Evolutionary conservation across 2,797 vertebrate species (phyloP).

Genomic region (Benthosema pterotum): DNA sequence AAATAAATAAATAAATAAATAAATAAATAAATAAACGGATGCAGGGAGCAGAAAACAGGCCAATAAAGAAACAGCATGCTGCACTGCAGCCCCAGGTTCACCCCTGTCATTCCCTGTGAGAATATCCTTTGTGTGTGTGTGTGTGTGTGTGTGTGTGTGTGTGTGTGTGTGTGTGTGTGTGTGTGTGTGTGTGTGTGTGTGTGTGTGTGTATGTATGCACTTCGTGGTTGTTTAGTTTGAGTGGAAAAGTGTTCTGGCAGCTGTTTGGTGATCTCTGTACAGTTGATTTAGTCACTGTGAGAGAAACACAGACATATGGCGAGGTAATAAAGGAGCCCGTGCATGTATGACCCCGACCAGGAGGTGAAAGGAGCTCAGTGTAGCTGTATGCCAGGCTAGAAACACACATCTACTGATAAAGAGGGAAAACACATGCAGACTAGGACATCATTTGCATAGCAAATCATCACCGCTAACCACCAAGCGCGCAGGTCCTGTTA

Average conservation of each 20-base stretch:
- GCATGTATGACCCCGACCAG: no score
- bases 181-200: neutral
- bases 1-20: no score
- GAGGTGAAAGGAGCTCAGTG: neutral
- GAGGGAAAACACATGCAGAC: slow-evolving; percentile 40
- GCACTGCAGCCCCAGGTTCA: slow-evolving; percentile 49
- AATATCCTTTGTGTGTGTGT: neutral
- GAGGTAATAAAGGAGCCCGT: no score
- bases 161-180: slow-evolving; percentile 1
- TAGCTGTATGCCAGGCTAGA: neutral
- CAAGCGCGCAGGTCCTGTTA: slow-evolving; percentile 5
- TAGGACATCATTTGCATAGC: slow-evolving; percentile 54
- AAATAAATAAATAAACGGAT: no score
- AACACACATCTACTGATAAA: slow-evolving; percentile 8
- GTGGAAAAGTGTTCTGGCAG: neutral
- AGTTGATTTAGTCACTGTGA: neutral
- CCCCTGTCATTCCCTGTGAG: slow-evolving; percentile 8
- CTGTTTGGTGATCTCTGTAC: neutral
- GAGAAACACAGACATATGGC: neutral
- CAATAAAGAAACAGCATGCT: slow-evolving; percentile 23
- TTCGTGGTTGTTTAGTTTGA: neutral
- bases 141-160: slow-evolving; percentile 2
- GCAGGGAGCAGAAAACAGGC: slow-evolving; percentile 5
- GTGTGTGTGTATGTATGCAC: neutral
- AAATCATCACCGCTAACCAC: slow-evolving; percentile 32